A percentile compares a stretch with the other conserved stretches of the same genome.
Conservation (phyloP, 1,140 invertebrate genomes). For the Mamestra configurata region DNA sequence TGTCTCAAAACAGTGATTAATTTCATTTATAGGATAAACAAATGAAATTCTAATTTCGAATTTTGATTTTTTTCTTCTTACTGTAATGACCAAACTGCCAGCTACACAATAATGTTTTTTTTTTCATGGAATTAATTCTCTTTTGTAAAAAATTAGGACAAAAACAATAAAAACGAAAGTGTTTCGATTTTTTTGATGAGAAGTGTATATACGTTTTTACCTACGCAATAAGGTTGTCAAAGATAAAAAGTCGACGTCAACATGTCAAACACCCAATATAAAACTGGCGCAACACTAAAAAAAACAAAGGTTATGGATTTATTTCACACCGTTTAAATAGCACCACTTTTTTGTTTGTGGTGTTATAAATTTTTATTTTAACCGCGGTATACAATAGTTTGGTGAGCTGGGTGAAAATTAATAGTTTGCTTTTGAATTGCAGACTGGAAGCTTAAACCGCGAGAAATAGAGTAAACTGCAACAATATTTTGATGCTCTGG, state of each 20-base stretch:
- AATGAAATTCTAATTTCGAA: too few relatives aligned
- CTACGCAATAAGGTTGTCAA: neutral
- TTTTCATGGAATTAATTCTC: too few relatives aligned
- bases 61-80: too few relatives aligned
- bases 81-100: too few relatives aligned
- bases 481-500: too few relatives aligned
- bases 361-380: conserved; percentile 1
- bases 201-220: neutral
- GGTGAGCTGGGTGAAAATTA: neutral
- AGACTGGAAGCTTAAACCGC: neutral
- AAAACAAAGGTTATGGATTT: neutral
- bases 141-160: too few relatives aligned
- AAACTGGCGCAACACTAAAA: neutral
- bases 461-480: neutral
- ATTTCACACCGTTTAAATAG: conserved; percentile 21
- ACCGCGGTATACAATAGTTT: neutral
- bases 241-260: conserved; percentile 27
- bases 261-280: conserved; percentile 2
- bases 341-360: neutral
- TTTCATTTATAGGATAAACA: too few relatives aligned
- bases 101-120: too few relatives aligned
- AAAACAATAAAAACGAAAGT: too few relatives aligned
- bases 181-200: neutral
- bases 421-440: too few relatives aligned
- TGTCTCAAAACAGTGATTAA: too few relatives aligned